Percentiles rank a stretch among this genome's conserved stretches.
Evolutionary conservation across 1,140 invertebrate species (phyloP).

Genomic region (Apis cerana): DNA sequence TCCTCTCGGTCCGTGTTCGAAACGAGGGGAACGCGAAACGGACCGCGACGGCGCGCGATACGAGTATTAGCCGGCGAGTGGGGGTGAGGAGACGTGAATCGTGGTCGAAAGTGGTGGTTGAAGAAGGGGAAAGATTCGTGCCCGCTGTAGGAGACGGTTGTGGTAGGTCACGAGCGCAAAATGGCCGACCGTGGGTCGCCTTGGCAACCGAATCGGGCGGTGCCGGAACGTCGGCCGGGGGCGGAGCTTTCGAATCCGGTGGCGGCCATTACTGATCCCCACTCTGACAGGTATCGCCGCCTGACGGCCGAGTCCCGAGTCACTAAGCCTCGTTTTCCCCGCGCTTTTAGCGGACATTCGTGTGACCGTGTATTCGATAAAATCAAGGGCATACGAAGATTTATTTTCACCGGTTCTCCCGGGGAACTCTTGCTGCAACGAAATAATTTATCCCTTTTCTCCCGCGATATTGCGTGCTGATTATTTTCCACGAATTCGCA

Average conservation of each 20-base stretch:
- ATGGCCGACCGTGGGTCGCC: conserved; percentile 74
- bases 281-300: conserved; percentile 72
- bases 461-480: background rate
- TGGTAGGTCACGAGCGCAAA: conserved; percentile 74
- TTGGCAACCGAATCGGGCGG: conserved; percentile 72
- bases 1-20: background rate
- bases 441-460: background rate
- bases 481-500: background rate
- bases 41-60: conserved; percentile 23
- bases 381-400: background rate
- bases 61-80: background rate
- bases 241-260: conserved; percentile 56
- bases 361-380: background rate
- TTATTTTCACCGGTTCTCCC: background rate
- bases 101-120: conserved; percentile 1
- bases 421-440: background rate
- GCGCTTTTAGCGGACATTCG: conserved; percentile 2
- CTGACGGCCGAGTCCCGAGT: conserved; percentile 54
- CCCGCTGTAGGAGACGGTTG: conserved; percentile 59
- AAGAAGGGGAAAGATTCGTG: background rate
- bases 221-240: conserved; percentile 47
- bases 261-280: conserved; percentile 72
- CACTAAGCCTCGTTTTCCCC: conserved; percentile 24
- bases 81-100: conserved; percentile 14
- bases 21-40: conserved; percentile 28